These are phyloP conservation scores for Ictalurus furcatus DNA, from an alignment of 2,113 vertebrate genomes.

Conservation along the genomic window DNA sequence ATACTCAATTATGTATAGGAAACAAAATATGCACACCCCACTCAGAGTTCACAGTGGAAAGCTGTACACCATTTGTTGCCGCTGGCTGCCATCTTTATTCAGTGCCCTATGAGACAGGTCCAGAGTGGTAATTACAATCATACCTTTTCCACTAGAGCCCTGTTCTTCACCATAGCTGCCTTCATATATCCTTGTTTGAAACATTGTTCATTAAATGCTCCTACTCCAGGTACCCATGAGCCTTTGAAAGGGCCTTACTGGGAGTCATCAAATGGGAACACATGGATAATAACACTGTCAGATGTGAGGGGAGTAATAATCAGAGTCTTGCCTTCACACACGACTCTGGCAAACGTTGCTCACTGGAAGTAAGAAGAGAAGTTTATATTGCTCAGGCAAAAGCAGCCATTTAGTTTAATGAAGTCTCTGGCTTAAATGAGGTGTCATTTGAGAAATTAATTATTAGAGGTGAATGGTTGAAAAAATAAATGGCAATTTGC, in stretches of 20 bases:
- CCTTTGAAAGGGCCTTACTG: constrained; percentile 79
- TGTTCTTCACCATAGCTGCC: constrained; percentile 51
- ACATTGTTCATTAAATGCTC: constrained; percentile 74
- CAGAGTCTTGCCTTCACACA: constrained; percentile 69
- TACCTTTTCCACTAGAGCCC: constrained; percentile 49
- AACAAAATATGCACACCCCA: constrained; percentile 53
- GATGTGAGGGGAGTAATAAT: constrained; percentile 79
- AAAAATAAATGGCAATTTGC: constrained; percentile 34
- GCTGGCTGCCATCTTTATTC: constrained; percentile 55
- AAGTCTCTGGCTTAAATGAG: constrained; percentile 53
- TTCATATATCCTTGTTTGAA: constrained; percentile 58
- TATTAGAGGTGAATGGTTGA: constrained; percentile 43
- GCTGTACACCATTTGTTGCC: constrained; percentile 45
- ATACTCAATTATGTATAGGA: constrained; percentile 54
- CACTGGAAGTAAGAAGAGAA: constrained; percentile 34
- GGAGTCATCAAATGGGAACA: constrained; percentile 77
- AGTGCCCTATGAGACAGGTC: constrained; percentile 45
- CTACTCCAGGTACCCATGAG: constrained; percentile 73
- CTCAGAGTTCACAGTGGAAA: constrained; percentile 42
- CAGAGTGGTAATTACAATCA: constrained; percentile 60
- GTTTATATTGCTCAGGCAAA: constrained; percentile 48
- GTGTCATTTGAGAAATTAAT: constrained; percentile 45
- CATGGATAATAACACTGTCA: constrained; percentile 79
- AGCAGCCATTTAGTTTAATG: constrained; percentile 60
- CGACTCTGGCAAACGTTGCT: constrained; percentile 15